Conservation (phyloP, 2,113 vertebrate species). For the Pogonocichla stellata region DNA sequence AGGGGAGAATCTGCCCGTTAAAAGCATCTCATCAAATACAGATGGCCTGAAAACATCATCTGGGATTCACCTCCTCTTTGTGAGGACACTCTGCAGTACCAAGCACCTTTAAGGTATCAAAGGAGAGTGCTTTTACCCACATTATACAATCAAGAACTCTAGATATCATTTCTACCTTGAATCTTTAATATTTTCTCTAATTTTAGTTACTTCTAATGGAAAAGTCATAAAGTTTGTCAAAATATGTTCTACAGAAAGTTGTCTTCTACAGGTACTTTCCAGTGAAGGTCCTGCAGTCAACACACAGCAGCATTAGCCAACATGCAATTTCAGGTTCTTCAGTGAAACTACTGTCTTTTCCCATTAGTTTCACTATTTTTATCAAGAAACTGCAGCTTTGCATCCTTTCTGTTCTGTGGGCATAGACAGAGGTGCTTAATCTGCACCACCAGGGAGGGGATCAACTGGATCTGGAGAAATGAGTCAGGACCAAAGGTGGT, state of each 20-base stretch:
- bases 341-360: background rate
- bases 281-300: background rate
- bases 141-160: background rate
- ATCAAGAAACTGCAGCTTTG: background rate
- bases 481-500: fast-evolving
- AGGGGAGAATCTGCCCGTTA: background rate
- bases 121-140: slow-evolving; percentile 13
- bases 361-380: background rate
- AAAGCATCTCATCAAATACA: slow-evolving; percentile 40
- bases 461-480: background rate
- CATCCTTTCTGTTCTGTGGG: background rate
- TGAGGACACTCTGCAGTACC: background rate
- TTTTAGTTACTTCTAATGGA: slow-evolving; percentile 22
- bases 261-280: background rate
- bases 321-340: background rate
- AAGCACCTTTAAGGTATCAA: background rate
- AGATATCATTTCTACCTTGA: background rate
- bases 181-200: slow-evolving; percentile 25
- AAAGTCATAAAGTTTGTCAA: background rate
- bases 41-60: slow-evolving; percentile 3
- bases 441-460: background rate
- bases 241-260: background rate
- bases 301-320: background rate
- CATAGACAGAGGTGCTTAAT: background rate
- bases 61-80: slow-evolving; percentile 12